phyloP scores from a whole-genome alignment of 2,888 invertebrate genomes.

The Pelosia muscerda region DNA sequence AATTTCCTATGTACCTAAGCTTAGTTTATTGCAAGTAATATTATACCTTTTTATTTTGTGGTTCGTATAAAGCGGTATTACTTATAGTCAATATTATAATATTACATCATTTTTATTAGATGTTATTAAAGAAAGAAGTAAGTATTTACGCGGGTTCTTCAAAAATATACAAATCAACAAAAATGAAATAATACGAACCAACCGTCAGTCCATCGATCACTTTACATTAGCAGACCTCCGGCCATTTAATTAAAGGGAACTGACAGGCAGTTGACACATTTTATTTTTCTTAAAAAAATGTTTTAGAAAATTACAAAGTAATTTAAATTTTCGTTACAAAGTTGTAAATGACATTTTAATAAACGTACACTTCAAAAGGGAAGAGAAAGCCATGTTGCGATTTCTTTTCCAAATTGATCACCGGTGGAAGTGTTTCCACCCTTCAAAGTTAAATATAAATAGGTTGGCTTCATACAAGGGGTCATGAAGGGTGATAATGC shows the following conservation, averaged over 20 bases:
- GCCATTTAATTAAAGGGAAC: conserved; percentile 9
- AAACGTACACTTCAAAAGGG: conserved; percentile 11
- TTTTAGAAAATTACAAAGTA: conserved; percentile 2
- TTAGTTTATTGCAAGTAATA: background rate
- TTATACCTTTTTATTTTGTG: too few species aligned
- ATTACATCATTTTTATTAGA: too few species aligned
- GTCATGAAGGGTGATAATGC: background rate
- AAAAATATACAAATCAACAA: background rate
- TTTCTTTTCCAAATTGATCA: background rate
- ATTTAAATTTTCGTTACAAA: conserved; percentile 2
- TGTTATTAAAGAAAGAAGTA: too few species aligned
- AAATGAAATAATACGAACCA: background rate
- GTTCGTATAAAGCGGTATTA: too few species aligned
- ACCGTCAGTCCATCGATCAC: conserved; percentile 3
- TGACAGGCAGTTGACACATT: conserved; percentile 17
- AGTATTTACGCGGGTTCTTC: background rate
- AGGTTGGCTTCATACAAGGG: background rate
- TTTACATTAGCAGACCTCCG: background rate
- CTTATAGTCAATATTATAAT: too few species aligned
- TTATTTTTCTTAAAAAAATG: conserved; percentile 5
- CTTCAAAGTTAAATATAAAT: background rate
- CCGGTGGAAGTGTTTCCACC: background rate
- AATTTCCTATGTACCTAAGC: background rate
- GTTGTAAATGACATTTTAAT: conserved; percentile 14
- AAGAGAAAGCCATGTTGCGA: background rate